A percentile compares a stretch with the other conserved stretches of the same genome.
Evolutionary conservation across 2,888 invertebrate genomes (phyloP).

Genomic region (Nephrotoma guestfalica): DNA sequence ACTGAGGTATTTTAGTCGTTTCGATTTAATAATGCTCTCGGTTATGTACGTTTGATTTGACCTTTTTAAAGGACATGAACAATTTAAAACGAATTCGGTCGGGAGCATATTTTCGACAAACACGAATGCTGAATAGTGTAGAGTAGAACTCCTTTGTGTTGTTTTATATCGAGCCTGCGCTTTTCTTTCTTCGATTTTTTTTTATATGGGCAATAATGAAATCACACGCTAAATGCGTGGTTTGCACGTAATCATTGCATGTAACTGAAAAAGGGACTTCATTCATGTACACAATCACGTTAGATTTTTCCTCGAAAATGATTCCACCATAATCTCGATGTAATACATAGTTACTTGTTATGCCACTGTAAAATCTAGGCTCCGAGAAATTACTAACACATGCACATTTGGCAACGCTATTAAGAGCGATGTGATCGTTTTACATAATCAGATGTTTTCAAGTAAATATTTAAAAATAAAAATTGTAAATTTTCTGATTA

Average conservation of each 20-base stretch:
- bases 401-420: not conserved
- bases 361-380: not conserved
- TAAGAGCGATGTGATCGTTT: not conserved
- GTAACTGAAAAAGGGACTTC: not conserved
- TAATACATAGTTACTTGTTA: not conserved
- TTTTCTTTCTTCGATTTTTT: not conserved
- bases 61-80: not conserved
- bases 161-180: not conserved
- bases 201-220: not conserved
- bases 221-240: not conserved
- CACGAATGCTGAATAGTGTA: not conserved
- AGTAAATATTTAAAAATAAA: not conserved
- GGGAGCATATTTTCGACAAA: not conserved
- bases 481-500: not conserved
- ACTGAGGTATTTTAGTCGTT: not conserved
- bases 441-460: not conserved
- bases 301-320: not conserved
- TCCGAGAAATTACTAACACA: not conserved
- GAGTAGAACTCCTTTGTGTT: not conserved
- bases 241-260: not conserved
- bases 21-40: not conserved
- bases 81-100: not conserved
- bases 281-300: not conserved
- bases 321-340: not conserved
- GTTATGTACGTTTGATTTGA: not conserved